A percentile compares a stretch with the other conserved stretches of the same genome.
These are phyloP conservation scores for Salvator merianae DNA, from an alignment of 2,113 vertebrate genomes.

Conservation along the genomic window DNA sequence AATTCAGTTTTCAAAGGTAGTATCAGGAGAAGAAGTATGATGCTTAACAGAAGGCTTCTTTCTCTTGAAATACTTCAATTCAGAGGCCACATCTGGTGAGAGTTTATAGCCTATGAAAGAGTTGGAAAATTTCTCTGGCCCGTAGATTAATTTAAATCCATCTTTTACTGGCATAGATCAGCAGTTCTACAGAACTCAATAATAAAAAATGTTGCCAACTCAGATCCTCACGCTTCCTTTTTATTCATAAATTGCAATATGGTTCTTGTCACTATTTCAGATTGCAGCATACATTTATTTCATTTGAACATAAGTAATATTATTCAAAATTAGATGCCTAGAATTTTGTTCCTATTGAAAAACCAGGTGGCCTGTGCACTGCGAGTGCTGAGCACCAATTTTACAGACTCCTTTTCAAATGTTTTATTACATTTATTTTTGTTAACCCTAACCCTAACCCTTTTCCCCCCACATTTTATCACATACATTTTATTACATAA, in stretches of 20 bases:
- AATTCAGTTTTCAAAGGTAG: no score
- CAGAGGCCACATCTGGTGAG: not conserved
- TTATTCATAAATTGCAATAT: not conserved
- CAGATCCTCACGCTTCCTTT: not conserved
- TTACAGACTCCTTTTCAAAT: not conserved
- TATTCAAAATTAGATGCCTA: not conserved
- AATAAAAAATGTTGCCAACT: conserved; percentile 15
- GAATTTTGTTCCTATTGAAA: not conserved
- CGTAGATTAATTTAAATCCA: conserved; percentile 2
- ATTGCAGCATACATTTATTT: not conserved
- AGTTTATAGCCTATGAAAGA: no score
- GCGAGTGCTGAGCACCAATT: not conserved
- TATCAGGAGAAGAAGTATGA: no score
- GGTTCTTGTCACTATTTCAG: conserved; percentile 8
- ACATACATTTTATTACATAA: not conserved
- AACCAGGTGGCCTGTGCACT: not conserved
- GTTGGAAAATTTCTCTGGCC: not conserved
- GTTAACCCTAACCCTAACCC: no score
- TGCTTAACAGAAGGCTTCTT: no score
- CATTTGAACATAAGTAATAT: not conserved
- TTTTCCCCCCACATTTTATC: no score
- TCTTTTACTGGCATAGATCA: conserved; percentile 27
- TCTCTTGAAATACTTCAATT: no score
- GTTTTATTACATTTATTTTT: not conserved
- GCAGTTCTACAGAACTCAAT: not conserved